These are phyloP conservation scores for Scortum barcoo DNA, from an alignment of 2,113 vertebrate genomes.

Conservation along the genomic window DNA sequence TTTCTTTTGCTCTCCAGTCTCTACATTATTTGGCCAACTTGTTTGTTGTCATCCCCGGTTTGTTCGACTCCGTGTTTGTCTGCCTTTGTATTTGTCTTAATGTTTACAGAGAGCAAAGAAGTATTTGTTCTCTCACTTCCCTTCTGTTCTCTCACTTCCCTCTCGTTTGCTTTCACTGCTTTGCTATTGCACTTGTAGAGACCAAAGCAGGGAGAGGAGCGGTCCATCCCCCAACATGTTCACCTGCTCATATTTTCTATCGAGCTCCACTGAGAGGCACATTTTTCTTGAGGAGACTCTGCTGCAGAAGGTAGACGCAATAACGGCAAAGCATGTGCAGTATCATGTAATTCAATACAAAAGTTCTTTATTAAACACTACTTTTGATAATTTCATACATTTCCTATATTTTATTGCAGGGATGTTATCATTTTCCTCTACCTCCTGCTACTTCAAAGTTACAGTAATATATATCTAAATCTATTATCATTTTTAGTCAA, in stretches of 20 bases:
- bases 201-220: slow-evolving; percentile 29
- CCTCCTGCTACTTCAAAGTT: background rate
- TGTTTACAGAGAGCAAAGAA: slow-evolving; percentile 60
- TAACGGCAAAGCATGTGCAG: background rate
- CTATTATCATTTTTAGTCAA: background rate
- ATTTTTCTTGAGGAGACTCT: slow-evolving; percentile 20
- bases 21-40: slow-evolving; percentile 73
- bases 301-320: background rate
- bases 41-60: slow-evolving; percentile 76
- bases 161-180: slow-evolving; percentile 58
- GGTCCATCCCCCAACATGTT: slow-evolving; percentile 8
- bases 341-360: background rate
- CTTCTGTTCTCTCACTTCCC: too few species aligned
- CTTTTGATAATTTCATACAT: background rate
- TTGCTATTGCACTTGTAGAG: slow-evolving; percentile 18
- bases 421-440: too few species aligned
- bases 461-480: background rate
- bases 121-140: slow-evolving; percentile 59
- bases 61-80: slow-evolving; percentile 67
- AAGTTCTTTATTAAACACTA: background rate
- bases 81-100: slow-evolving; percentile 58
- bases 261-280: background rate
- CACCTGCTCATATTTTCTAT: background rate
- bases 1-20: slow-evolving; percentile 48
- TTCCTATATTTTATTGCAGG: background rate